Conservation (phyloP, 2,797 vertebrate species). For the Austrolebias charrua region DNA sequence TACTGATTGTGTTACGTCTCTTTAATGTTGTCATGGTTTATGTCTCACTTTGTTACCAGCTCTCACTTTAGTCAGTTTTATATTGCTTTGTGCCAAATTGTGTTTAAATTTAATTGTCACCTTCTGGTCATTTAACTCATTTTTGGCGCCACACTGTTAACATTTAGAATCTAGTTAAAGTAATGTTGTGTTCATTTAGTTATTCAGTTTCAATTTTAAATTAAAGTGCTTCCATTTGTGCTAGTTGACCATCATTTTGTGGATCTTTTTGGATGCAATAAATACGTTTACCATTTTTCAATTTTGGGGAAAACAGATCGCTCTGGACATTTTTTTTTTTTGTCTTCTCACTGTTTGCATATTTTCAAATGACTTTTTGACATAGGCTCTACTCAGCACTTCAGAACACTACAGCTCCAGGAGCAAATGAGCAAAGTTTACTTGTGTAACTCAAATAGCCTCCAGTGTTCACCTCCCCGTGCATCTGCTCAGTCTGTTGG, state of each 20-base stretch:
- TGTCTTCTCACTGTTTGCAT: background rate
- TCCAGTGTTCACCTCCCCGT: constrained; percentile 9
- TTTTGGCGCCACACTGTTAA: background rate
- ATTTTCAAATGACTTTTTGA: no score
- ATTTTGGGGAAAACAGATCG: background rate
- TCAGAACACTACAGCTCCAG: background rate
- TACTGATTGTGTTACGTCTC: no score
- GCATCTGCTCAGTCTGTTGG: constrained; percentile 11
- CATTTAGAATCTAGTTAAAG: background rate
- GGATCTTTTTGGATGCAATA: background rate
- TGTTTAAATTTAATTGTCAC: no score
- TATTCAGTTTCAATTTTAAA: background rate
- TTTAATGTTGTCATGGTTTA: background rate
- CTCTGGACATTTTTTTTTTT: background rate
- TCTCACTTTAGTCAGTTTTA: background rate
- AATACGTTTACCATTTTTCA: background rate
- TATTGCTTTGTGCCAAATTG: no score
- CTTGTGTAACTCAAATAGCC: background rate
- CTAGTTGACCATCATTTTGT: no score
- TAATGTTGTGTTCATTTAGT: no score
- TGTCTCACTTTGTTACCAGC: background rate
- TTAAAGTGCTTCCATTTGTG: no score
- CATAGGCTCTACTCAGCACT: background rate
- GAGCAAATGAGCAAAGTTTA: constrained; percentile 2
- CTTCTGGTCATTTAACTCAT: background rate